phyloP scores from a whole-genome alignment of 2,113 vertebrate genomes.

The Myrmecophaga tridactyla region DNA sequence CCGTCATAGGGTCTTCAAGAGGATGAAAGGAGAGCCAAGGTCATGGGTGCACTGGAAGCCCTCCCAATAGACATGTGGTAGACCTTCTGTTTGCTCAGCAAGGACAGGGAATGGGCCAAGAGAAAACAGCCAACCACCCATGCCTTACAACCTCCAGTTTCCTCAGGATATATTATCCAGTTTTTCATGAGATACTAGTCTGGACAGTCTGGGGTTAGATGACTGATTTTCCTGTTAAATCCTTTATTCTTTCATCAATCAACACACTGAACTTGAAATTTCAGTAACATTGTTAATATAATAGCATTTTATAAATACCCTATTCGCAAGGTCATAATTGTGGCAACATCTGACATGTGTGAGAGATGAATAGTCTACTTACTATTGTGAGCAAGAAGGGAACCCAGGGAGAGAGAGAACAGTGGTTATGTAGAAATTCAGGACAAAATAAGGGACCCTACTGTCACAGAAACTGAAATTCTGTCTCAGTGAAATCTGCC shows the following conservation, averaged over 20 bases:
- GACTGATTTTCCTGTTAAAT: neutral
- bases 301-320: neutral
- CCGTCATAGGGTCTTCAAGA: neutral
- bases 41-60: too few relatives aligned
- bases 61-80: rapidly evolving
- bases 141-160: neutral
- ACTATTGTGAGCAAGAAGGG: neutral
- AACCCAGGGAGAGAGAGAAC: too few relatives aligned
- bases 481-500: too few relatives aligned
- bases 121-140: too few relatives aligned
- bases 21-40: rapidly evolving
- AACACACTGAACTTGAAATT: neutral
- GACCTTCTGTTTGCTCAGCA: too few relatives aligned
- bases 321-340: rapidly evolving
- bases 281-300: neutral
- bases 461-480: neutral
- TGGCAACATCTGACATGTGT: rapidly evolving
- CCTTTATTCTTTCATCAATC: neutral
- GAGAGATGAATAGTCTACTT: neutral
- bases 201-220: too few relatives aligned
- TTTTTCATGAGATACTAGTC: neutral
- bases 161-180: neutral
- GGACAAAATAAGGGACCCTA: neutral
- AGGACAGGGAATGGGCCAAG: neutral
- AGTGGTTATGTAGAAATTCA: neutral